Evolutionary conservation across 2,797 vertebrate species (phyloP).

Genomic region (Phalanger gymnotis): DNA sequence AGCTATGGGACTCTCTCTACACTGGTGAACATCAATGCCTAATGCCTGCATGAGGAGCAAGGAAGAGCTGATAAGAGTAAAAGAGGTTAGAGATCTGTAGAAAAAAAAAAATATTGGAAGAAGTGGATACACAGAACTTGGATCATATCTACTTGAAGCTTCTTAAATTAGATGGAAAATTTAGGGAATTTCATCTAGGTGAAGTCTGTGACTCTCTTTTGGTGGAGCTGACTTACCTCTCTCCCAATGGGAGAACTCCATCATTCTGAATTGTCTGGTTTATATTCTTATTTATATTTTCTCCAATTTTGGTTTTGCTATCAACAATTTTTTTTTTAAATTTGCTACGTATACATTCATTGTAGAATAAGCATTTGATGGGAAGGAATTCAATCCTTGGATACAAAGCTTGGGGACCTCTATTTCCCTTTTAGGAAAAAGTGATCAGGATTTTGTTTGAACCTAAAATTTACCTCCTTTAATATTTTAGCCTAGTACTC

Average conservation of each 20-base stretch:
- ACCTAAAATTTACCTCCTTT: neutral
- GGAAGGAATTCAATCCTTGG: neutral
- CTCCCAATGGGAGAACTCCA: neutral
- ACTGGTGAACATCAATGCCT: neutral
- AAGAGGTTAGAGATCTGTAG: neutral
- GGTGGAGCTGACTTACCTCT: neutral
- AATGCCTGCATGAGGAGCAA: neutral
- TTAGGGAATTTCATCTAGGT: neutral
- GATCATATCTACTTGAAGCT: neutral
- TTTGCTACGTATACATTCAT: neutral
- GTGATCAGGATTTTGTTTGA: neutral
- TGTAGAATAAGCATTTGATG: neutral
- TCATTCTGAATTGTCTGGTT: neutral
- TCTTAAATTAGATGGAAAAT: neutral
- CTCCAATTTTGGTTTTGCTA: neutral
- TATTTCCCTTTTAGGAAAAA: neutral
- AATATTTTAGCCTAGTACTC: neutral
- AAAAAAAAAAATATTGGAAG: neutral
- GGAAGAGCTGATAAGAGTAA: neutral
- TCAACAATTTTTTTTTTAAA: no score
- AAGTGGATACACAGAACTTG: neutral
- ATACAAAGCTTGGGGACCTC: neutral
- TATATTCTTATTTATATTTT: neutral
- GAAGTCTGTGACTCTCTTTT: neutral
- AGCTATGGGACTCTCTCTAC: neutral